Percentiles rank a stretch among this genome's conserved stretches.
Evolutionary conservation across 2,888 invertebrate genomes (phyloP).

Genomic region (Apoda limacodes): DNA sequence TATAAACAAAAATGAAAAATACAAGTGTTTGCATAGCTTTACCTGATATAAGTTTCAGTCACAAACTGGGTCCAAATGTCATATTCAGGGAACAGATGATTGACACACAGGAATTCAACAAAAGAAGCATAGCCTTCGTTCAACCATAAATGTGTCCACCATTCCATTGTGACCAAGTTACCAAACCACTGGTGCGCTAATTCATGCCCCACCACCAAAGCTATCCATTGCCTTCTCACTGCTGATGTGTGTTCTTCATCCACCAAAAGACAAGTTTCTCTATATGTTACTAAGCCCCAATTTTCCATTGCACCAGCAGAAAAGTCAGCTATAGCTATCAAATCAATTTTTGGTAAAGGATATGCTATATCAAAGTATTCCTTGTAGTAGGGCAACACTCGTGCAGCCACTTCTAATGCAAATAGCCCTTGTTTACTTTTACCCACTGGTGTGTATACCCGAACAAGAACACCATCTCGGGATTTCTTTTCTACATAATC

Average conservation of each 20-base stretch:
- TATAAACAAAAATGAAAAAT: too few species aligned
- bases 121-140: constrained; percentile 98
- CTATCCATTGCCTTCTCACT: constrained; percentile 85
- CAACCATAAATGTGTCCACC: constrained; percentile 98
- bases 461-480: constrained; percentile 82
- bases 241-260: constrained; percentile 93
- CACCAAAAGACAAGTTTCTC: constrained; percentile 91
- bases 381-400: constrained; percentile 93
- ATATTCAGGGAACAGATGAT: constrained; percentile 93
- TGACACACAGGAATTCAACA: constrained; percentile 94
- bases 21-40: too few species aligned
- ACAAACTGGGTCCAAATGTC: constrained; percentile 98
- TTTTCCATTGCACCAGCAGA: constrained; percentile 98
- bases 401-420: constrained; percentile 92
- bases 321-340: constrained; percentile 96
- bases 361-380: constrained; percentile 95
- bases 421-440: constrained; percentile 93
- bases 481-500: constrained; percentile 91
- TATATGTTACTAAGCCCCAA: constrained; percentile 95
- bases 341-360: constrained; percentile 95
- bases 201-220: constrained; percentile 91
- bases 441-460: constrained; percentile 89
- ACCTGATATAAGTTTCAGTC: constrained; percentile 83
- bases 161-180: constrained; percentile 97
- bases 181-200: constrained; percentile 99